These are phyloP conservation scores for Amyelois transitella DNA, from an alignment of 1,140 invertebrate species.

Conservation along the genomic window DNA sequence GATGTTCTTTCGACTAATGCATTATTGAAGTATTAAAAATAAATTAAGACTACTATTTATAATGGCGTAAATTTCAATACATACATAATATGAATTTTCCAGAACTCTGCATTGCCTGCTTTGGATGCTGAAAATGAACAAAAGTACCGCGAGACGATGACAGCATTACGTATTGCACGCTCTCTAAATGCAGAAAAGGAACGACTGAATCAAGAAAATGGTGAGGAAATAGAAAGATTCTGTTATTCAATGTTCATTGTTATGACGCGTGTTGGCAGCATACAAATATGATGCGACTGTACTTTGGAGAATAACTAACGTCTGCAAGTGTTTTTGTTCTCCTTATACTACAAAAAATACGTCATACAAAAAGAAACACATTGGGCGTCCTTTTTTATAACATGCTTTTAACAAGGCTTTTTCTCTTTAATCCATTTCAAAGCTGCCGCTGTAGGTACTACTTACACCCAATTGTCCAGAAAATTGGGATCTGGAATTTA, in stretches of 20 bases:
- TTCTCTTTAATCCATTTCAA: neutral
- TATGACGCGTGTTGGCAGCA: no score
- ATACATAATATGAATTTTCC: constrained; percentile 5
- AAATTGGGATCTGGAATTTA: constrained; percentile 9
- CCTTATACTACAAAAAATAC: no score
- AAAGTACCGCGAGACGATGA: constrained; percentile 41
- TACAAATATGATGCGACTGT: no score
- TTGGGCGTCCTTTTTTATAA: no score
- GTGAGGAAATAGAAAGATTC: constrained; percentile 15
- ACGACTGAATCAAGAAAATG: constrained; percentile 39
- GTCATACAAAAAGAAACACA: no score
- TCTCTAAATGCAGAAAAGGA: constrained; percentile 39
- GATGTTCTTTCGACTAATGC: no score
- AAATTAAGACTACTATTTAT: neutral
- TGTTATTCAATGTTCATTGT: no score
- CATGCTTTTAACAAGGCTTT: neutral
- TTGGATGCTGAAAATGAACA: constrained; percentile 48
- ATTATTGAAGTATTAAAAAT: neutral
- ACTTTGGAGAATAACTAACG: no score
- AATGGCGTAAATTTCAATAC: neutral
- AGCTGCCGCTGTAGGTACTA: neutral
- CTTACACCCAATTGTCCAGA: constrained; percentile 10
- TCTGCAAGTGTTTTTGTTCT: no score
- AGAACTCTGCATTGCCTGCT: constrained; percentile 38
- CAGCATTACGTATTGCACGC: constrained; percentile 30